A percentile compares a stretch with the other conserved stretches of the same genome.
These are phyloP conservation scores for Spodoptera picta DNA, from an alignment of 2,888 invertebrate genomes.

Conservation along the genomic window DNA sequence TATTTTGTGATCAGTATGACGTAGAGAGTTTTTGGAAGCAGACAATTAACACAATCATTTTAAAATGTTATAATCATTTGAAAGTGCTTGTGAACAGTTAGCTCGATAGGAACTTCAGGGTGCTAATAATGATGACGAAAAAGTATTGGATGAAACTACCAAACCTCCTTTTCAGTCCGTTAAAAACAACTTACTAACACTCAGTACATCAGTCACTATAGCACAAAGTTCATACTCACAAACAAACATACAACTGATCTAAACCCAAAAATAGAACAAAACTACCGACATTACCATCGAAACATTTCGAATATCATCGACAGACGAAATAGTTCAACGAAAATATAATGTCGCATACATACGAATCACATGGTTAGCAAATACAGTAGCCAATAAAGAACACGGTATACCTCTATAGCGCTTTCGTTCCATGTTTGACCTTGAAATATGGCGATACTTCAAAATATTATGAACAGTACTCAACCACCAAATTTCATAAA, in stretches of 20 bases:
- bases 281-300: conserved; percentile 33
- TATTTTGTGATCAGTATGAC: background rate
- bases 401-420: conserved; percentile 23
- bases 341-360: conserved; percentile 45
- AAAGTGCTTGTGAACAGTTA: too few species aligned
- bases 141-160: too few species aligned
- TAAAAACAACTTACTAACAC: too few species aligned
- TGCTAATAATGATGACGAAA: too few species aligned
- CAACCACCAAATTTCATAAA: conserved; percentile 48
- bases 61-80: too few species aligned
- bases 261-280: conserved; percentile 1
- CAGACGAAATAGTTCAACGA: conserved; percentile 25
- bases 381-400: conserved; percentile 41
- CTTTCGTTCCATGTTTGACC: conserved; percentile 36
- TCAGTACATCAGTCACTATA: too few species aligned
- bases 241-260: background rate
- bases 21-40: background rate
- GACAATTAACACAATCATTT: too few species aligned
- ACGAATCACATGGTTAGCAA: conserved; percentile 48
- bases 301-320: conserved; percentile 11
- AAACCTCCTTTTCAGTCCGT: too few species aligned
- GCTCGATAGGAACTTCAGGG: too few species aligned
- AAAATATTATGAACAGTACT: conserved; percentile 45
- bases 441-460: conserved; percentile 36
- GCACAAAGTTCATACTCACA: too few species aligned